Evolutionary conservation across 2,888 invertebrate genomes (phyloP).

Genomic region (Drosophila histrio): DNA sequence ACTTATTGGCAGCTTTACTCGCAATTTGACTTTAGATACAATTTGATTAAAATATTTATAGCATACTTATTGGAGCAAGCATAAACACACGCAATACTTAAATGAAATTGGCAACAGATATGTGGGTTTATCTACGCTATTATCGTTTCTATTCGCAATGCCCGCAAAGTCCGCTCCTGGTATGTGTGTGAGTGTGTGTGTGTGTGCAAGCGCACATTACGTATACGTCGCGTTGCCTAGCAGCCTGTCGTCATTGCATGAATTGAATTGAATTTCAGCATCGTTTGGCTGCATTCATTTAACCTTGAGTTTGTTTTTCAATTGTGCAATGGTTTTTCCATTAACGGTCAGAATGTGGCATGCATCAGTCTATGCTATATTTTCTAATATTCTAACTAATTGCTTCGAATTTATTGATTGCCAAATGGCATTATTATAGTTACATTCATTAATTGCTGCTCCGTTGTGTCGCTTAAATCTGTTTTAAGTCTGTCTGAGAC

Average conservation of each 20-base stretch:
- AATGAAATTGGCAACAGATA: neutral
- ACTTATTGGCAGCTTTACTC: neutral
- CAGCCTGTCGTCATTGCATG: conserved; percentile 39
- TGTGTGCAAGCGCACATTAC: conserved; percentile 29
- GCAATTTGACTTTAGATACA: neutral
- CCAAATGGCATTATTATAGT: neutral
- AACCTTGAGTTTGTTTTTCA: conserved; percentile 35
- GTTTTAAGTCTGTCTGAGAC: conserved; percentile 11
- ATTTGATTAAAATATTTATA: conserved; percentile 9
- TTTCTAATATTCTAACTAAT: neutral
- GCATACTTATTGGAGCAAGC: neutral
- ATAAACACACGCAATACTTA: neutral
- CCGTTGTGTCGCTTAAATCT: conserved; percentile 1
- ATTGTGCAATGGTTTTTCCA: conserved; percentile 4
- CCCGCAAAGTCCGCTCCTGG: conserved; percentile 22
- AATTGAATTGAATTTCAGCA: conserved; percentile 36
- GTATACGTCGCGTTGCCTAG: conserved; percentile 46
- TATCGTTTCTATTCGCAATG: neutral
- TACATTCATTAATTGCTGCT: neutral
- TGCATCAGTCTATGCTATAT: neutral
- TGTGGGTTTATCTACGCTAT: neutral
- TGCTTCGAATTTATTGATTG: neutral
- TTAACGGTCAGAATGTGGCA: neutral
- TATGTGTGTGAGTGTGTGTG: conserved; percentile 6
- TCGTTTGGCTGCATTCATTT: conserved; percentile 50